These are phyloP conservation scores for Clamator glandarius DNA, from an alignment of 2,797 vertebrate genomes.

Conservation along the genomic window DNA sequence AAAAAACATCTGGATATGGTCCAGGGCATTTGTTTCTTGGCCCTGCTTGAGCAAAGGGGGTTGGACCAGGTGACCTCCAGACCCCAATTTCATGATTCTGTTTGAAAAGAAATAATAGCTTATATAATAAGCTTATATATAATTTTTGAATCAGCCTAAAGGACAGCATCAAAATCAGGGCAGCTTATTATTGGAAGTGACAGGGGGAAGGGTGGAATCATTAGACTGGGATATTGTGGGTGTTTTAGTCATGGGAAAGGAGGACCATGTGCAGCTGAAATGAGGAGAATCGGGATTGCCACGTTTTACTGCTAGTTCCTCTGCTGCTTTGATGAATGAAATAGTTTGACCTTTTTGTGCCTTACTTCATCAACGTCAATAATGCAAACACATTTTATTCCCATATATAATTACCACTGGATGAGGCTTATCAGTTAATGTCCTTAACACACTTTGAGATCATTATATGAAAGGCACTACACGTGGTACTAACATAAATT, in stretches of 20 bases:
- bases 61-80: background rate
- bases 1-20: background rate
- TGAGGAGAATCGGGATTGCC: background rate
- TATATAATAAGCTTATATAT: too few relatives aligned
- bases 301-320: background rate
- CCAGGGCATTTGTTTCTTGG: background rate
- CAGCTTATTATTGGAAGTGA: background rate
- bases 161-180: background rate
- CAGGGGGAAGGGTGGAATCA: background rate
- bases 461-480: background rate
- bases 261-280: accelerated
- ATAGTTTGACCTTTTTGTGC: background rate
- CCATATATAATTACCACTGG: background rate
- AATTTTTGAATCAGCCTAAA: background rate
- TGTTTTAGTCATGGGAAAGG: background rate
- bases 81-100: background rate
- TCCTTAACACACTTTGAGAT: background rate
- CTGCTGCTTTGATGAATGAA: background rate
- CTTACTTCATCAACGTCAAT: background rate
- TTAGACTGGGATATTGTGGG: background rate
- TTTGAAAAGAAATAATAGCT: background rate
- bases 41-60: accelerated
- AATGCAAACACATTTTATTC: background rate
- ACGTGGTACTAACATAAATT: background rate
- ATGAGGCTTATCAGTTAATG: background rate